Conservation (phyloP, 2,113 vertebrate species). For the Gorsachius goisagi region DNA sequence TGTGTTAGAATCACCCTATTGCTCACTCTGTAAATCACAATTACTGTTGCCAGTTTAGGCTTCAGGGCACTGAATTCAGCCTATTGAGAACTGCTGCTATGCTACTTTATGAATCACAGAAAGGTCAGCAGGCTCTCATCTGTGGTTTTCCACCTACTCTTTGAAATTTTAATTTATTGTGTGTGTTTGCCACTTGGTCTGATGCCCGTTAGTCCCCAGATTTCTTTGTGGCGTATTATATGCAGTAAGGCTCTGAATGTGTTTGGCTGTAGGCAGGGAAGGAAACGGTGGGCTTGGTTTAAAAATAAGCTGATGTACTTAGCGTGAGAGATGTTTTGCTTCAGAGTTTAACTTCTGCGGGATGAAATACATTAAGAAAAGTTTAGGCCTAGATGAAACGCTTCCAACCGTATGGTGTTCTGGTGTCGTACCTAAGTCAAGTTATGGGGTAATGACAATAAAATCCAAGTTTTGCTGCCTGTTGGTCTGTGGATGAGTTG, state of each 20-base stretch:
- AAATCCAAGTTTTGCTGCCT: background rate
- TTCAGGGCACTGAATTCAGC: constrained; percentile 34
- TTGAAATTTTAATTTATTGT: constrained; percentile 22
- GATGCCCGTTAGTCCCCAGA: background rate
- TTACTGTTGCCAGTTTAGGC: background rate
- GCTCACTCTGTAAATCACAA: background rate
- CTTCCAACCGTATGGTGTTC: background rate
- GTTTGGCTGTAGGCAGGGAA: constrained; percentile 5
- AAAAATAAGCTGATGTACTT: constrained; percentile 18
- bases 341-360: background rate
- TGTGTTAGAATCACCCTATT: background rate
- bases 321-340: background rate
- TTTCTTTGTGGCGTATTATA: background rate
- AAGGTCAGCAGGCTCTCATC: constrained; percentile 20
- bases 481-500: background rate
- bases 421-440: background rate
- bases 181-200: constrained; percentile 2
- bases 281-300: background rate
- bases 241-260: background rate
- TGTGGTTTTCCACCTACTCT: constrained; percentile 53
- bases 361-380: background rate
- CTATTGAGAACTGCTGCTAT: background rate
- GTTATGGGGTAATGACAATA: background rate
- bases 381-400: background rate
- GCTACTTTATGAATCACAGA: constrained; percentile 22